phyloP scores from a whole-genome alignment of 2,888 invertebrate genomes.

The Eupithecia abbreviata region DNA sequence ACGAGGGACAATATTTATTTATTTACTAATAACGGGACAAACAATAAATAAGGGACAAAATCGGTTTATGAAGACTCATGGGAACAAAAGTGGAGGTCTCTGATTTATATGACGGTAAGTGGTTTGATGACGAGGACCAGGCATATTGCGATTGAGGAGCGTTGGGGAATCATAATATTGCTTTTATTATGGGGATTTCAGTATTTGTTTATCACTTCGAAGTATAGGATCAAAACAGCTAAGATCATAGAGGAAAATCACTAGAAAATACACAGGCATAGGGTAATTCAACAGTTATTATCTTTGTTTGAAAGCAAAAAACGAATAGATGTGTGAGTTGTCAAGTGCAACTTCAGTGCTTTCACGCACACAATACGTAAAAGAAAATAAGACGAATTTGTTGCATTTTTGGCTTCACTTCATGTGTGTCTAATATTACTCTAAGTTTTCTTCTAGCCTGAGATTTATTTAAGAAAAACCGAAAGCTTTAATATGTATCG shows the following conservation, averaged over 20 bases:
- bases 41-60: slow-evolving; percentile 81
- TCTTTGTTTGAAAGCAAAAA: no score
- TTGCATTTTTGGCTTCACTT: no score
- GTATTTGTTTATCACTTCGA: not conserved
- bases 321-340: not conserved
- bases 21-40: slow-evolving; percentile 79
- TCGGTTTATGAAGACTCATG: slow-evolving; percentile 78
- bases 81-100: slow-evolving; percentile 53
- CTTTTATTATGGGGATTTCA: not conserved
- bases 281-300: not conserved
- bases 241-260: not conserved
- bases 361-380: no score
- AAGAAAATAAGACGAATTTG: no score
- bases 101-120: slow-evolving; percentile 30
- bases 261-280: no score
- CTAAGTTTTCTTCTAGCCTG: no score
- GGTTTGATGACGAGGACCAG: slow-evolving; percentile 13
- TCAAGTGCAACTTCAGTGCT: no score
- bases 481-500: not conserved
- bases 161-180: slow-evolving; percentile 3
- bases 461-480: no score
- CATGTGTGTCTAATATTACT: no score
- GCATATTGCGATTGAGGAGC: slow-evolving; percentile 19
- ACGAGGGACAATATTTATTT: slow-evolving; percentile 79
- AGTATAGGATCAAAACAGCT: not conserved